Conservation (phyloP, 2,888 invertebrate species). For the Synanthedon formicaeformis region DNA sequence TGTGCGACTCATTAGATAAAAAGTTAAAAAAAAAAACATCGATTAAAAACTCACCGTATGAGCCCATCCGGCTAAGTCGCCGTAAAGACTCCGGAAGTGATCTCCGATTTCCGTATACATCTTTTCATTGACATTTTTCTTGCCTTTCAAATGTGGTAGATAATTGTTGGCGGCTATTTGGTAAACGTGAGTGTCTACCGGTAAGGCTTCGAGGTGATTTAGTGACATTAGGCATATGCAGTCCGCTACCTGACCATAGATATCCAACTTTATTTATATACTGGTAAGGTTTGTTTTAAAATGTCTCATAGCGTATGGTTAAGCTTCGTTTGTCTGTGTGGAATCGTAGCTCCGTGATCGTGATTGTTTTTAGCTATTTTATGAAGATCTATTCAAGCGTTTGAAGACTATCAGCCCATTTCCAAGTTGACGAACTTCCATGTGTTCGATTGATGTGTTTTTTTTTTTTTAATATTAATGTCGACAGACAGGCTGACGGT, state of each 20-base stretch:
- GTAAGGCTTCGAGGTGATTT: constrained; percentile 87
- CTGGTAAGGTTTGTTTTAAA: too few relatives aligned
- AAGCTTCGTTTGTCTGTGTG: not conserved
- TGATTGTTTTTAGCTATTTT: too few relatives aligned
- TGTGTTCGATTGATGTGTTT: too few relatives aligned
- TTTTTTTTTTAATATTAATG: too few relatives aligned
- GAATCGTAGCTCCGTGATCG: too few relatives aligned
- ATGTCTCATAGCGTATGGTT: not conserved
- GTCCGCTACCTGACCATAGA: constrained; percentile 84
- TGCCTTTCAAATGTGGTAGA: constrained; percentile 78
- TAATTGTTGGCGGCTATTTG: constrained; percentile 88
- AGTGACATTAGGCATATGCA: constrained; percentile 98
- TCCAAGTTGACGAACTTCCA: too few relatives aligned
- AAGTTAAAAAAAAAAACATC: too few relatives aligned
- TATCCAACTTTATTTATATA: too few relatives aligned
- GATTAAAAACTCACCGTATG: constrained; percentile 80
- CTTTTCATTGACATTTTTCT: constrained; percentile 84
- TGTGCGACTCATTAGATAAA: too few relatives aligned
- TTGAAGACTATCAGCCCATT: too few relatives aligned
- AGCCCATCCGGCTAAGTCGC: constrained; percentile 93
- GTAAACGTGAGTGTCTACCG: constrained; percentile 96
- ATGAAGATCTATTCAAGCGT: too few relatives aligned
- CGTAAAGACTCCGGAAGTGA: constrained; percentile 84
- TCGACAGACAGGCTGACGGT: too few relatives aligned
- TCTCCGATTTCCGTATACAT: constrained; percentile 89